Base-by-base conservation (phyloP, 2,113 vertebrate species). In the Ploceus nigricollis region DNA sequence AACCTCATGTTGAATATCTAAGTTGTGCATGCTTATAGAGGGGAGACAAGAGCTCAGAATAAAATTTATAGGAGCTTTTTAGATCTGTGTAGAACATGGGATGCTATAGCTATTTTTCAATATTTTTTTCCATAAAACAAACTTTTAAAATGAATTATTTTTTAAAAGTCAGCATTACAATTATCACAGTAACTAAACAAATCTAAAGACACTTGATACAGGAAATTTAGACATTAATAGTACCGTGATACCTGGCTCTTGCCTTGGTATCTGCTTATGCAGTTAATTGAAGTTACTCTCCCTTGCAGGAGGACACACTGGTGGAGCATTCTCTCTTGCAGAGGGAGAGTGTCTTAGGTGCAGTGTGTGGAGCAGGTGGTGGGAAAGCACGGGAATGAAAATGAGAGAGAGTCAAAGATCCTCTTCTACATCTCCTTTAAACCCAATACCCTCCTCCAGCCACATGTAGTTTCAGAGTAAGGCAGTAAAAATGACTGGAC, bases 401-500 rank as follows among this genome's bases (percentile, higher is more conserved):
- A 3, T 0, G 1, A 47, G 9, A 18, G 10, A 73, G 3, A 28
- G 39, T 9, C 44, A 47, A 45, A 84, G n/a, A 39, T 11, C 6
- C 8, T 61, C 23, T 39, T 61, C 23, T 31, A 21, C 13, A 50
- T 37, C 33, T 69, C 13, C 33, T 56, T 58, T 86, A 39, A 69
- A 30, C 3, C 2, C 3, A n/a, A 7, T 27, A 48, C 2, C 6
- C 15, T 68, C 10, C 45, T 89, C n/a, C 28, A 65, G 28, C 8
- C 1, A 1, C 0, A 0, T 27, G 3, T 5, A 22, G 7, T 23
- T 15, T 60, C 14, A 69, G 39, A 35, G 9, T 7, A 28, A 82
- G 33, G 21, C 9, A 51, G 14, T 25, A 37, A 44, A 57, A 24
- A 13, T 8, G 10, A 1, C 22, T 23, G 14, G 33, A 30, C 6